Evolutionary conservation across 2,888 invertebrate species (phyloP).

Genomic region (Himalopsyche kuldschensis): DNA sequence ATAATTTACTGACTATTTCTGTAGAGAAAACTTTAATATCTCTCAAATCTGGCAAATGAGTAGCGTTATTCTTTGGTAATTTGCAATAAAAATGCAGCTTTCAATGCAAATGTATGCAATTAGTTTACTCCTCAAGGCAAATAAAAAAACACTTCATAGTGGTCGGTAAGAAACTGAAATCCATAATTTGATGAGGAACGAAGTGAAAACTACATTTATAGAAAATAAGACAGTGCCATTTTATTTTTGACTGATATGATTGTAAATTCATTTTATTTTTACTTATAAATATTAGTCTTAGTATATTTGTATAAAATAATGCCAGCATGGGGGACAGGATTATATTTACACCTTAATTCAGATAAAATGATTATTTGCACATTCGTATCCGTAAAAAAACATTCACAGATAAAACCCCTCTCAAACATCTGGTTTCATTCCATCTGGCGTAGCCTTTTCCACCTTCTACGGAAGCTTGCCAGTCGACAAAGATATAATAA

Average conservation of each 20-base stretch:
- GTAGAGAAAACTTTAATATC: slow-evolving; percentile 16
- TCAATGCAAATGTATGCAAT: slow-evolving; percentile 39
- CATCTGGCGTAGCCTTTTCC: slow-evolving; percentile 5
- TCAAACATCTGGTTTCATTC: slow-evolving; percentile 17
- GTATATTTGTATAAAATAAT: too few species aligned
- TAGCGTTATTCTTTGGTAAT: slow-evolving; percentile 22
- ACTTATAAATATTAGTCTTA: too few species aligned
- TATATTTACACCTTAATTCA: too few species aligned
- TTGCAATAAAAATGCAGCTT: slow-evolving; percentile 39
- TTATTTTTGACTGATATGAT: not conserved
- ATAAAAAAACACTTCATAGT: slow-evolving; percentile 19
- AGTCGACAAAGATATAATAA: slow-evolving; percentile 23
- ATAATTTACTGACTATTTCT: slow-evolving; percentile 18
- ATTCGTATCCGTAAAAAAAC: not conserved
- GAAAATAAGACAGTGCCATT: not conserved
- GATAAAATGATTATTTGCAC: not conserved
- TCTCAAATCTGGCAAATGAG: not conserved
- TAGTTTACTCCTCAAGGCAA: slow-evolving; percentile 33
- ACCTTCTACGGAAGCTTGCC: slow-evolving; percentile 4
- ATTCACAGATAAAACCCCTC: slow-evolving; percentile 8
- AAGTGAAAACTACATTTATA: slow-evolving; percentile 20
- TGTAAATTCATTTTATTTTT: too few species aligned
- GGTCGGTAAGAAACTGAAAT: slow-evolving; percentile 22
- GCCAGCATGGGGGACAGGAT: too few species aligned
- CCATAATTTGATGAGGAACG: slow-evolving; percentile 32